Evolutionary conservation across 2,888 invertebrate genomes (phyloP).

Genomic region (Cosmia trapezina): DNA sequence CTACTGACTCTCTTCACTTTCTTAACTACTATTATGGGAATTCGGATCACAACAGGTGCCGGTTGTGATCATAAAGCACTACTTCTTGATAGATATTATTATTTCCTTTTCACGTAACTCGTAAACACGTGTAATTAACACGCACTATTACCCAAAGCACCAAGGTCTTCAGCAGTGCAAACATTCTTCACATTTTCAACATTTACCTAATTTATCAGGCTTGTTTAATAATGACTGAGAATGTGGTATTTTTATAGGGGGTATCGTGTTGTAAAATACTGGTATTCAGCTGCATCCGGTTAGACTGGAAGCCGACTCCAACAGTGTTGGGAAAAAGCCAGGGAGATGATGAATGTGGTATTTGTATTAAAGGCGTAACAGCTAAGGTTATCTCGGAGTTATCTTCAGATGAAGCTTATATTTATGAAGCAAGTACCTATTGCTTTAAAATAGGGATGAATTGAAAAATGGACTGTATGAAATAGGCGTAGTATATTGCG

Average conservation of each 20-base stretch:
- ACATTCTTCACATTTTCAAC: slow-evolving; percentile 27
- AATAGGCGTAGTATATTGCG: background rate
- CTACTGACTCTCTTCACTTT: background rate
- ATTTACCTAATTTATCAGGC: slow-evolving; percentile 5
- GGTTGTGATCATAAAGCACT: too few species aligned
- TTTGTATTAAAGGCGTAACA: background rate
- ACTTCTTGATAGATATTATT: background rate
- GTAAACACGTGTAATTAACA: slow-evolving; percentile 29
- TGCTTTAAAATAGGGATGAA: background rate
- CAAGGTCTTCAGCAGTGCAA: slow-evolving; percentile 32
- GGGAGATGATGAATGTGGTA: background rate
- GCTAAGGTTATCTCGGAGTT: background rate
- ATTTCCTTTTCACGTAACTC: slow-evolving; percentile 28
- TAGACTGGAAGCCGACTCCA: too few species aligned
- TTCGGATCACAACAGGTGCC: background rate
- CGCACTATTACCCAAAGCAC: slow-evolving; percentile 37
- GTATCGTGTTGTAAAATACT: too few species aligned
- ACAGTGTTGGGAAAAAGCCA: too few species aligned
- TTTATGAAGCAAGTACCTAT: background rate
- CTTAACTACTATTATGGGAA: background rate
- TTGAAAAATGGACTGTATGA: background rate
- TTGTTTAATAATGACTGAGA: background rate
- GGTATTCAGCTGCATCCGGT: too few species aligned
- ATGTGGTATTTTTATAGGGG: background rate
- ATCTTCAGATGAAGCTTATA: background rate